Percentiles rank a stretch among this genome's conserved stretches.
These are phyloP conservation scores for Oncorhynchus mykiss DNA, from an alignment of 2,113 vertebrate genomes.

Conservation along the genomic window DNA sequence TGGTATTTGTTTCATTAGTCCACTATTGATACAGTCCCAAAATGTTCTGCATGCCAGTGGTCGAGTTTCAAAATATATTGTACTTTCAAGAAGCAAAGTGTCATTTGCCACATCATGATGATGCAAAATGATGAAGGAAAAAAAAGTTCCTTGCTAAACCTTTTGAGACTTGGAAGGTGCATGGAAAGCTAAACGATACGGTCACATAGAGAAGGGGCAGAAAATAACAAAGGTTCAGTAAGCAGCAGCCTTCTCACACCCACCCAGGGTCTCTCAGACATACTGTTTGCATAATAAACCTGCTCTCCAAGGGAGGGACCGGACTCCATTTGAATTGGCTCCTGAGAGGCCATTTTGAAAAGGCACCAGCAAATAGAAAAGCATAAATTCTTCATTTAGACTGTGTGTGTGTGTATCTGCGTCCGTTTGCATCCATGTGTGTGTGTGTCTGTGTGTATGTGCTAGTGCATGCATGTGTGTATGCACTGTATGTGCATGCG, in stretches of 20 bases:
- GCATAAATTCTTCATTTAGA: background rate
- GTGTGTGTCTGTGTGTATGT: background rate
- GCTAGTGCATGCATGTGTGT: background rate
- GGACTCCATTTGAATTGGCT: background rate
- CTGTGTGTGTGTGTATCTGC: background rate
- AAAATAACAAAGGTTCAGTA: background rate
- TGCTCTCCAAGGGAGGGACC: background rate
- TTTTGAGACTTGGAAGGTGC: background rate
- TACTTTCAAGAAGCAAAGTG: too few relatives aligned
- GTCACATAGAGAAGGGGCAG: background rate
- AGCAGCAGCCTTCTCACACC: constrained; percentile 29
- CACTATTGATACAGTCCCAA: too few relatives aligned
- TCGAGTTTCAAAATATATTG: too few relatives aligned
- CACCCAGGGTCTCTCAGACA: background rate
- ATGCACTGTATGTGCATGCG: background rate
- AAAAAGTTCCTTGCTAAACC: constrained; percentile 10
- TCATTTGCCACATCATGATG: too few relatives aligned
- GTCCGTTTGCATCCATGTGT: background rate
- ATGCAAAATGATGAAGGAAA: too few relatives aligned
- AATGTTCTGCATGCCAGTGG: too few relatives aligned
- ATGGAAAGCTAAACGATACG: background rate
- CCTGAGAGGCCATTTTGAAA: background rate
- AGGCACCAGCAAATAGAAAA: background rate
- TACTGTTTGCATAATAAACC: constrained; percentile 12
- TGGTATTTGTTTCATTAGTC: too few relatives aligned